Evolutionary conservation across 2,888 invertebrate genomes (phyloP).

Genomic region (Pogonocherus hispidulus): DNA sequence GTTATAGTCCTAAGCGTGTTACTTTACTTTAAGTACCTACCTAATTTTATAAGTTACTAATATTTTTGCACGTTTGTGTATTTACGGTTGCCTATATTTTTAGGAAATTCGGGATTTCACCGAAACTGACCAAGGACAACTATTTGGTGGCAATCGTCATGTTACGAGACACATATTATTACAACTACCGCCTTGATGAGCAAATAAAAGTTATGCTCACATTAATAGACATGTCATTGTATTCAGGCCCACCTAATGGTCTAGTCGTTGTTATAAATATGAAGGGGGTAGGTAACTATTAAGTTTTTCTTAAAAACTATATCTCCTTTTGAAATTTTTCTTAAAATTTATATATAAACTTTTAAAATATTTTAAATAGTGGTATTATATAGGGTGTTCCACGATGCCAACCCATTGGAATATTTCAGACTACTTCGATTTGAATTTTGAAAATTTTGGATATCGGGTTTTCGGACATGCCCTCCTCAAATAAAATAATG

Average conservation of each 20-base stretch:
- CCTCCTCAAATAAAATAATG: too few relatives aligned
- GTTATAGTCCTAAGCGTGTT: too few relatives aligned
- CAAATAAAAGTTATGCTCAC: slow-evolving; percentile 52
- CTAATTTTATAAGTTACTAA: too few relatives aligned
- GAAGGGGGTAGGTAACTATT: slow-evolving; percentile 52
- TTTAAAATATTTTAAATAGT: too few relatives aligned
- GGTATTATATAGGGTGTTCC: too few relatives aligned
- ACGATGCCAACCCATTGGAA: too few relatives aligned
- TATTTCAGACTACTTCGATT: too few relatives aligned
- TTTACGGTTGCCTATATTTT: slow-evolving; percentile 21
- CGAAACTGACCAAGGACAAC: slow-evolving; percentile 56
- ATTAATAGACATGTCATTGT: slow-evolving; percentile 44
- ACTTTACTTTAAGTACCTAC: too few relatives aligned
- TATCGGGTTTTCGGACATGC: too few relatives aligned
- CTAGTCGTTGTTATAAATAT: slow-evolving; percentile 51
- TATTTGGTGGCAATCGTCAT: slow-evolving; percentile 47
- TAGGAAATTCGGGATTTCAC: slow-evolving; percentile 52
- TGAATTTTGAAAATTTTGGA: too few relatives aligned
- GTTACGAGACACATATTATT: slow-evolving; percentile 56
- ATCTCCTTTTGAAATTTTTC: neutral
- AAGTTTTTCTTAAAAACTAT: neutral
- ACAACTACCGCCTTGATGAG: slow-evolving; percentile 53
- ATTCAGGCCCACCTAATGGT: slow-evolving; percentile 52
- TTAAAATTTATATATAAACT: neutral
- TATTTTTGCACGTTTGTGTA: neutral